Conservation (phyloP, 2,888 invertebrate species). For the Athalia circularis region DNA sequence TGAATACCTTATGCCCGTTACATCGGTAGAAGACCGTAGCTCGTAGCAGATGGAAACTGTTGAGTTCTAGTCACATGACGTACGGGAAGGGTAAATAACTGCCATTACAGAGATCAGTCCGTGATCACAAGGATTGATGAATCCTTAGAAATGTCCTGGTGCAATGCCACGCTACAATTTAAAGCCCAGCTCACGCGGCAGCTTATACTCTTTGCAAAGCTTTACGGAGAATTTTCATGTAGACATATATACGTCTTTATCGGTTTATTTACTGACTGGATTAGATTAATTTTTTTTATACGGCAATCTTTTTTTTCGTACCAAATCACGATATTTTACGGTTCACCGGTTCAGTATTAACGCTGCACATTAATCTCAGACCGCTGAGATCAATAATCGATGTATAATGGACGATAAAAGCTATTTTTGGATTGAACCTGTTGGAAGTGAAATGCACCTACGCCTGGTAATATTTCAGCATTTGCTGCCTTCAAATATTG, state of each 20-base stretch:
- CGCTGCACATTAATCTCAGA: no score
- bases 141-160: constrained; percentile 24
- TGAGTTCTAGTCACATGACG: constrained; percentile 9
- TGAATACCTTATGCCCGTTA: constrained; percentile 21
- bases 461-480: constrained; percentile 13
- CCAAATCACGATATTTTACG: no score
- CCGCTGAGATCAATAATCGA: no score
- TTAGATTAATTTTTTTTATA: no score
- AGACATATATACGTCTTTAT: no score
- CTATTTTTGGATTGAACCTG: constrained; percentile 4
- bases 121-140: constrained; percentile 18
- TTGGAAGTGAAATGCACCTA: neutral
- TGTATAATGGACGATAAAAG: neutral
- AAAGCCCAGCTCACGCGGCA: neutral
- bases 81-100: constrained; percentile 15
- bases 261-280: no score
- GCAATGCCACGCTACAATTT: neutral
- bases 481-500: constrained; percentile 29
- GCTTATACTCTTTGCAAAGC: neutral
- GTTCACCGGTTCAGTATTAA: no score
- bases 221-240: no score
- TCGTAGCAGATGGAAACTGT: constrained; percentile 25
- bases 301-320: no score
- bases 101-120: constrained; percentile 29
- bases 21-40: neutral